phyloP scores from a whole-genome alignment of 2,113 vertebrate species.

The Eptesicus fuscus region DNA sequence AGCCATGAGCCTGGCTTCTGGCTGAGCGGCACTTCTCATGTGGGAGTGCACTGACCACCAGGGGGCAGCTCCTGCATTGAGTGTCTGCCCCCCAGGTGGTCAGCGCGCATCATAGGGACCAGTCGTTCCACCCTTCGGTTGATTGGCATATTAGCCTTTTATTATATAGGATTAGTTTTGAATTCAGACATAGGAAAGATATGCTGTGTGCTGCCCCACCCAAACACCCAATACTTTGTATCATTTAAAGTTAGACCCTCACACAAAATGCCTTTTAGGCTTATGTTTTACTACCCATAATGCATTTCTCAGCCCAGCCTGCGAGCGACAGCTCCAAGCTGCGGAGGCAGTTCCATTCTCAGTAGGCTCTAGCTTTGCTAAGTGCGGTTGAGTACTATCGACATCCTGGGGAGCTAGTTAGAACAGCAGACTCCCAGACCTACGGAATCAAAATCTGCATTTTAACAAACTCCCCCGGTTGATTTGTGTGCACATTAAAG shows the following conservation, averaged over 20 bases:
- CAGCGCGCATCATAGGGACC: too few species aligned
- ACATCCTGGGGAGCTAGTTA: not conserved
- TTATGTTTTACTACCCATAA: not conserved
- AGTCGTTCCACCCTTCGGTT: too few species aligned
- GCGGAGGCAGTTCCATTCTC: not conserved
- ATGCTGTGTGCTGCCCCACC: not conserved
- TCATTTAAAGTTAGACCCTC: not conserved
- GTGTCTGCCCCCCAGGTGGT: too few species aligned
- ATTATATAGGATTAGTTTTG: not conserved
- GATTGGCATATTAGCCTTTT: too few species aligned
- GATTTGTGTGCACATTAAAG: not conserved
- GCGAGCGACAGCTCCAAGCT: not conserved
- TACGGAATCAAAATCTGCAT: not conserved
- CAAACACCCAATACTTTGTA: not conserved
- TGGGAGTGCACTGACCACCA: too few species aligned
- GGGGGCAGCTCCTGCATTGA: too few species aligned
- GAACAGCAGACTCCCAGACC: not conserved
- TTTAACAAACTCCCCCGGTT: not conserved
- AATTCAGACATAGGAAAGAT: not conserved
- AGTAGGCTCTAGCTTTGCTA: not conserved
- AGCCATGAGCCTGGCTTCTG: too few species aligned
- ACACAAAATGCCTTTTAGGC: not conserved
- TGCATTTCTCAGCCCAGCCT: not conserved
- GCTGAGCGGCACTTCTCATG: too few species aligned
- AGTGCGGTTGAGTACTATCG: rapidly evolving